Conservation (phyloP, 2,797 vertebrate genomes). For the Sebastes wilsoni region DNA sequence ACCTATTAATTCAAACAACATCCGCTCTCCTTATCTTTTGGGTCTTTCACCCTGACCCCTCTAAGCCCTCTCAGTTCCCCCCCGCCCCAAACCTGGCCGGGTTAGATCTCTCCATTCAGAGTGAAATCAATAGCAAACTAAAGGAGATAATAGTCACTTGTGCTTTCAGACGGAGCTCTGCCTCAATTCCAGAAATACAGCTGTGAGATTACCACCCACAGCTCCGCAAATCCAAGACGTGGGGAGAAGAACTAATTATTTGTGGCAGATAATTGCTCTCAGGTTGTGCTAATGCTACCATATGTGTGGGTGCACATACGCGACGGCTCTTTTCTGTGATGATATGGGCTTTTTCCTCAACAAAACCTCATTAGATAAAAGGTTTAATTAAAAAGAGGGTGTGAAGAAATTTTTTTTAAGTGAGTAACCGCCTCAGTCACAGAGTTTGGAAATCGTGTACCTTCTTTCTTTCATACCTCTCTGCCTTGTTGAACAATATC, state of each 20-base stretch:
- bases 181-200: conserved; percentile 65
- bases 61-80: conserved; percentile 13
- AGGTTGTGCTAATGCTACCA: conserved; percentile 57
- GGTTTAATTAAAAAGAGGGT: conserved; percentile 50
- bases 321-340: conserved; percentile 34
- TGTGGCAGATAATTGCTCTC: conserved; percentile 72
- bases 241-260: conserved; percentile 74
- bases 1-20: conserved; percentile 27
- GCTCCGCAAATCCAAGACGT: conserved; percentile 63
- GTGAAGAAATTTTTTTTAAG: conserved; percentile 25
- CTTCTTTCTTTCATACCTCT: conserved; percentile 21
- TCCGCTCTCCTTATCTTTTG: conserved; percentile 18
- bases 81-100: conserved; percentile 17
- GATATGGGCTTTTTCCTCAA: conserved; percentile 20
- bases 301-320: conserved; percentile 60
- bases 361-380: conserved; percentile 62
- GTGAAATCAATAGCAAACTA: conserved; percentile 64
- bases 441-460: conserved; percentile 5
- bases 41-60: conserved; percentile 27
- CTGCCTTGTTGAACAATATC: conserved; percentile 20
- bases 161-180: conserved; percentile 56
- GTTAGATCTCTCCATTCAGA: conserved; percentile 51
- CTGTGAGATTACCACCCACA: conserved; percentile 70
- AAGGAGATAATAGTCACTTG: conserved; percentile 66
- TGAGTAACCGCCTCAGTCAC: conserved; percentile 19